Evolutionary conservation across 2,113 vertebrate species (phyloP).

Genomic region (Cavia aperea): DNA sequence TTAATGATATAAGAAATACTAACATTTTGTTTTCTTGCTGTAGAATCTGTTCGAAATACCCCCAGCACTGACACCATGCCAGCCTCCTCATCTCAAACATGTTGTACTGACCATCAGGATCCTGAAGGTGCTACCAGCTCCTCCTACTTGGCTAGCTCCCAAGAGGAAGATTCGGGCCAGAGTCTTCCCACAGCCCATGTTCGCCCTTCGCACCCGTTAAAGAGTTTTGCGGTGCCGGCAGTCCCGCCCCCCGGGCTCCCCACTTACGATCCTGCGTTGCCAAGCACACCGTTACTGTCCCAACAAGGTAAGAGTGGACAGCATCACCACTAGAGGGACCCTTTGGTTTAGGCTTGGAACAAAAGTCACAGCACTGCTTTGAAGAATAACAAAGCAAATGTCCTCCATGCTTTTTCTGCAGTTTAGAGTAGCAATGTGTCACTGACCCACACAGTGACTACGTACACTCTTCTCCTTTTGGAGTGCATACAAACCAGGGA

Average conservation of each 20-base stretch:
- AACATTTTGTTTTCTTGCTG: slow-evolving; percentile 37
- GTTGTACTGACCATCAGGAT: slow-evolving; percentile 86
- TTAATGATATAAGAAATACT: slow-evolving; percentile 38
- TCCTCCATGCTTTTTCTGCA: not conserved
- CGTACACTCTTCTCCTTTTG: not conserved
- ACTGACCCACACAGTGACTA: not conserved
- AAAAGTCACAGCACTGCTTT: not conserved
- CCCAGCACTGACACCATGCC: slow-evolving; percentile 92
- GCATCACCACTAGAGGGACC: too few species aligned
- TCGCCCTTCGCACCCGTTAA: slow-evolving; percentile 91
- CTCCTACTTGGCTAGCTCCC: slow-evolving; percentile 84
- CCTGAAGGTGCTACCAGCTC: slow-evolving; percentile 81
- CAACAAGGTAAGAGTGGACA: slow-evolving; percentile 87
- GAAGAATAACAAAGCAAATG: not conserved
- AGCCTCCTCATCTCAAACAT: slow-evolving; percentile 81
- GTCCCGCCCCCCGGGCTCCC: slow-evolving; percentile 77
- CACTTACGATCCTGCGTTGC: slow-evolving; percentile 85
- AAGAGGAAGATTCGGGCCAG: slow-evolving; percentile 90
- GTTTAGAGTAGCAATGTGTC: not conserved
- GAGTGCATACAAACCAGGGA: not conserved
- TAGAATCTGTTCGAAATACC: slow-evolving; percentile 93
- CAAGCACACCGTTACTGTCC: slow-evolving; percentile 90
- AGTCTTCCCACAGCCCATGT: slow-evolving; percentile 86
- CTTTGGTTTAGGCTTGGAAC: not conserved
- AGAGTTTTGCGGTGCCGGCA: slow-evolving; percentile 94